Conservation (phyloP, 2,888 invertebrate species). For the Spilosoma lubricipeda region DNA sequence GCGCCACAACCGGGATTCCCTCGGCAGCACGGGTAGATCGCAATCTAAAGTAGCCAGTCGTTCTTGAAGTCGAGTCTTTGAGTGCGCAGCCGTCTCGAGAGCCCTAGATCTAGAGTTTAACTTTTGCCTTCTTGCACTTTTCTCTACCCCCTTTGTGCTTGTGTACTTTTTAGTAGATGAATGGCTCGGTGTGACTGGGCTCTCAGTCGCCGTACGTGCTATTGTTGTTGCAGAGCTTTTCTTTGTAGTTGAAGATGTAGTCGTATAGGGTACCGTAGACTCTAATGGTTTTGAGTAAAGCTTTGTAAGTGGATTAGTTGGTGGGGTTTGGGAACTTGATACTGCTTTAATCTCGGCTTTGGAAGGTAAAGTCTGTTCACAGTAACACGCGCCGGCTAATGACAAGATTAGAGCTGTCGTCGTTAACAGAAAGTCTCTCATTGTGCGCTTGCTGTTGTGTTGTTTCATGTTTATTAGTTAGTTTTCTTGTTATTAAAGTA, state of each 20-base stretch:
- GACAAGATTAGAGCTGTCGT: constrained; percentile 66
- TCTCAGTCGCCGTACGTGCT: constrained; percentile 67
- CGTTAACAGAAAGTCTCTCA: constrained; percentile 60
- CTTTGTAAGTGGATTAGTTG: constrained; percentile 60
- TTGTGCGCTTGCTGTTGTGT: constrained; percentile 44
- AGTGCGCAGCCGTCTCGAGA: constrained; percentile 64
- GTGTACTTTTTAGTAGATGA: constrained; percentile 70
- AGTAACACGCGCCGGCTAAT: constrained; percentile 64
- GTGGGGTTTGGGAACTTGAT: constrained; percentile 63
- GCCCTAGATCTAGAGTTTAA: constrained; percentile 76
- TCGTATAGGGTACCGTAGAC: constrained; percentile 65
- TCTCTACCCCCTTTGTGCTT: constrained; percentile 73
- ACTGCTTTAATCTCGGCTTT: constrained; percentile 65
- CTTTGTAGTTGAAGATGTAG: constrained; percentile 73
- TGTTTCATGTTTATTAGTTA: constrained; percentile 35
- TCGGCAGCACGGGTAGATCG: constrained; percentile 88
- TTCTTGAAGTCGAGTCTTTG: constrained; percentile 86
- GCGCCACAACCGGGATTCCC: constrained; percentile 89
- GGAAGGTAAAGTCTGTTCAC: constrained; percentile 61
- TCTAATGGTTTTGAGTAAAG: constrained; percentile 67
- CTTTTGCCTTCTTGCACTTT: constrained; percentile 81
- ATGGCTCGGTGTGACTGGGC: constrained; percentile 66
- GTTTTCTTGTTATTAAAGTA: constrained; percentile 22
- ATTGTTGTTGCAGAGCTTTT: constrained; percentile 75
- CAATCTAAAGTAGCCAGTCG: constrained; percentile 88